Conservation (phyloP, 2,888 invertebrate species). For the Bruchidius siliquastri region DNA sequence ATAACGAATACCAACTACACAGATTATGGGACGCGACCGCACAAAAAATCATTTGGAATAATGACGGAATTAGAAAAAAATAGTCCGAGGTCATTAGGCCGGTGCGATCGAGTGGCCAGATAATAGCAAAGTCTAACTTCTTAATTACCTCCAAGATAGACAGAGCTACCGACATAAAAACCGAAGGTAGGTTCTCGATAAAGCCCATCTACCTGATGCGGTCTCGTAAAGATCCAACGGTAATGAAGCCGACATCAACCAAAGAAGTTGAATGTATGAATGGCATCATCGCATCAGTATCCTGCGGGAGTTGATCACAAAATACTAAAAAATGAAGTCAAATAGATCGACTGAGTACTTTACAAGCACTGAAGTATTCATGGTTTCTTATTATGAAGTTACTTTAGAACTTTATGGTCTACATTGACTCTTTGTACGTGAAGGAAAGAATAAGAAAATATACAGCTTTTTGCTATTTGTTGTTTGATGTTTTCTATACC, state of each 20-base stretch:
- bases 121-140: slow-evolving; percentile 22
- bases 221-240: slow-evolving; percentile 7
- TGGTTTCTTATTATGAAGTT: no score
- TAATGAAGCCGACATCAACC: slow-evolving; percentile 4
- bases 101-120: slow-evolving; percentile 21
- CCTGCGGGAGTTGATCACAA: no score
- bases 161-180: slow-evolving; percentile 15
- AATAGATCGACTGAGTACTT: no score
- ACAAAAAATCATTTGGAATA: slow-evolving; percentile 18
- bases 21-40: background rate
- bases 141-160: slow-evolving; percentile 23
- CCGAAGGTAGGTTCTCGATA: slow-evolving; percentile 21
- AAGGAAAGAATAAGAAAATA: no score
- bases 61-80: slow-evolving; percentile 24
- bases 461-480: no score
- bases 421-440: no score
- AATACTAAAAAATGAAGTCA: no score
- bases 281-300: background rate
- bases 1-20: background rate
- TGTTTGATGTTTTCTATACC: no score
- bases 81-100: slow-evolving; percentile 10
- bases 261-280: background rate
- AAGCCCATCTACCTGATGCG: slow-evolving; percentile 18
- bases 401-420: no score
- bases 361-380: no score